Conservation (phyloP, 2,113 vertebrate genomes). For the Ciconia boyciana region DNA sequence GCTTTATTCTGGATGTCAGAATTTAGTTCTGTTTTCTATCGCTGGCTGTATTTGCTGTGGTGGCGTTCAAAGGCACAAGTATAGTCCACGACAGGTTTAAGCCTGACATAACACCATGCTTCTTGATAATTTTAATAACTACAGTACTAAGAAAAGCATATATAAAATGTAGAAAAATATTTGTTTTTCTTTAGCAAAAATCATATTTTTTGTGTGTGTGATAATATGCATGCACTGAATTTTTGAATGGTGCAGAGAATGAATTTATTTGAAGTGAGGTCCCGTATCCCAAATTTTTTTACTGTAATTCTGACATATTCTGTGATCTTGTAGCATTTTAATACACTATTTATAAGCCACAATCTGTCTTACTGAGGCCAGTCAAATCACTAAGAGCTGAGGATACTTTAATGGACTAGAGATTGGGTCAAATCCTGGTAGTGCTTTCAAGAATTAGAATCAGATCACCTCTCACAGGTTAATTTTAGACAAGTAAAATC, state of each 20-base stretch:
- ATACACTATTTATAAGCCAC: not conserved
- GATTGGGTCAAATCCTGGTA: not conserved
- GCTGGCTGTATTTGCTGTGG: not conserved
- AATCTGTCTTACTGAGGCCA: not conserved
- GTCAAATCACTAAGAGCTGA: not conserved
- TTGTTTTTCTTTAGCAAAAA: not conserved
- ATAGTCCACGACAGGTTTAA: not conserved
- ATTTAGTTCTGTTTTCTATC: not conserved
- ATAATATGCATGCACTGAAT: not conserved
- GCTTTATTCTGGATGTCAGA: not conserved
- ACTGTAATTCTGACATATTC: not conserved
- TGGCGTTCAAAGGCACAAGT: not conserved
- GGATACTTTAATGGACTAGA: not conserved
- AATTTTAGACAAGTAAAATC: not conserved
- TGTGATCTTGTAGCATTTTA: not conserved
- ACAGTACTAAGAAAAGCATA: not conserved
- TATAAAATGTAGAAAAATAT: not conserved
- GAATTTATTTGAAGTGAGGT: not conserved
- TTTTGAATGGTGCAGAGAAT: not conserved
- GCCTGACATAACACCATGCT: not conserved
- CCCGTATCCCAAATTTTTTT: not conserved
- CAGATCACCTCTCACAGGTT: not conserved
- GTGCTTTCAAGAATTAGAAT: not conserved
- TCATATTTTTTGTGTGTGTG: rapidly evolving
- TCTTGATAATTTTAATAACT: not conserved